A percentile compares a stretch with the other conserved stretches of the same genome.
Conservation (phyloP, 1,140 invertebrate genomes). For the Helicoverpa armigera region DNA sequence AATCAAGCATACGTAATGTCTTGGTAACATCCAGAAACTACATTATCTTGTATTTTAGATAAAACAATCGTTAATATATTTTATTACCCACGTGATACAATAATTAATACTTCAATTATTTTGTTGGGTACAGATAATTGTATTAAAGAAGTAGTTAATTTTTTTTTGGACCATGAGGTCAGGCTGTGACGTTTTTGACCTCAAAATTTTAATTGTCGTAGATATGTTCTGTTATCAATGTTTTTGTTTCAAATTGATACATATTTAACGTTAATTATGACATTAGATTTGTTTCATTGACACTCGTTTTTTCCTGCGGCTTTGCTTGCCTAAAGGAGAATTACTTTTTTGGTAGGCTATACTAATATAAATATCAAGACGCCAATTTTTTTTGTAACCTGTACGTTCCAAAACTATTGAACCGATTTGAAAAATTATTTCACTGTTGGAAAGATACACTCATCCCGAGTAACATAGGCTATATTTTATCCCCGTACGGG, state of each 20-base stretch:
- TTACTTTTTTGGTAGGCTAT: no score
- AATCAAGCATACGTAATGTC: no score
- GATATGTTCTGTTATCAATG: no score
- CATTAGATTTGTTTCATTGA: not conserved
- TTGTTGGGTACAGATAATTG: not conserved
- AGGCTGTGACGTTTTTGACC: constrained; percentile 5
- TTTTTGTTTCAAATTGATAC: no score
- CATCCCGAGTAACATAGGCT: no score
- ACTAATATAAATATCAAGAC: no score
- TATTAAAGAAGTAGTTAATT: not conserved
- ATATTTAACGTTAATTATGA: constrained; percentile 10
- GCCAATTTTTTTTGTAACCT: no score
- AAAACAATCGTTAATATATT: constrained; percentile 1
- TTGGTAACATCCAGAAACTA: not conserved
- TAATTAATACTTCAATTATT: constrained; percentile 32
- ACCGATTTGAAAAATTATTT: no score
- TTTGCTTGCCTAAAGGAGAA: not conserved
- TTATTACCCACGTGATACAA: not conserved
- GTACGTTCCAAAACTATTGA: no score
- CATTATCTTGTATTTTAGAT: not conserved
- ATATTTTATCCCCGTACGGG: no score
- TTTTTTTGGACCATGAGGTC: not conserved
- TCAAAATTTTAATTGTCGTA: constrained; percentile 11
- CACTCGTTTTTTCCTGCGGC: not conserved
- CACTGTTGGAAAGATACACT: no score